Base-by-base conservation (phyloP, 1,140 invertebrate genomes). In the Drosophila kikkawai region DNA sequence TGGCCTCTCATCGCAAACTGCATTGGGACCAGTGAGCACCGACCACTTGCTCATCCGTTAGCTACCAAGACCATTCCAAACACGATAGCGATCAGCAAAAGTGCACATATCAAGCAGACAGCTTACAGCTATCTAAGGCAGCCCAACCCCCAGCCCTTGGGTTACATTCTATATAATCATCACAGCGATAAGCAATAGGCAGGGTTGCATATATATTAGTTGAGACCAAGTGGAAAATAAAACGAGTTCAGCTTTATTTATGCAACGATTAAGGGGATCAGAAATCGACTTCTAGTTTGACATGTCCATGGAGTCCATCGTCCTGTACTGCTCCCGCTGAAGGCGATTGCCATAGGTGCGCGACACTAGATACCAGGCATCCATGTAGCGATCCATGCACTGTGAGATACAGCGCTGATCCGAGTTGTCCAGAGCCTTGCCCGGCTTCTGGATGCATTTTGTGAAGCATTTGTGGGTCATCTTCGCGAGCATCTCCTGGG, bases 371-470 rank as follows among this genome's bases (percentile, higher is more conserved):
- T 98, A 97, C 95, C 97, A 98, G 13, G 97, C 95, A 92, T 99
- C 98, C 96, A 99, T 98, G 93, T 98, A 99, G 80, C 98, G 95
- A 93, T 99, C 98, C 97, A 99, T 98, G 93, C 98, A 99, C 97
- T 99, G 98, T 1, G 97, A 97, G 75, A 99, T 95, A 93, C 98
- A 99, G 95, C 98, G 99, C 94, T 98, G 97, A 95, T 99, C 98
- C 5, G 97, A 96, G 93, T 94, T 97, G 93, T 98, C 97, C 78
- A 99, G 93, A 9, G 96, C 95, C n/a, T 96, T 96, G 13, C 98
- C 98, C 17, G 98, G 98, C 93, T 97, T 98, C 41, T 93, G 92
- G 75, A 99, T 96, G 93, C 98, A 99, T 93, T 99, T 99, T 92
- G 97, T 97, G 91, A 99, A 99, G 93, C 98, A 99, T 93, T 99